Evolutionary conservation across 2,113 vertebrate species (phyloP).

Genomic region (Meleagris gallopavo): DNA sequence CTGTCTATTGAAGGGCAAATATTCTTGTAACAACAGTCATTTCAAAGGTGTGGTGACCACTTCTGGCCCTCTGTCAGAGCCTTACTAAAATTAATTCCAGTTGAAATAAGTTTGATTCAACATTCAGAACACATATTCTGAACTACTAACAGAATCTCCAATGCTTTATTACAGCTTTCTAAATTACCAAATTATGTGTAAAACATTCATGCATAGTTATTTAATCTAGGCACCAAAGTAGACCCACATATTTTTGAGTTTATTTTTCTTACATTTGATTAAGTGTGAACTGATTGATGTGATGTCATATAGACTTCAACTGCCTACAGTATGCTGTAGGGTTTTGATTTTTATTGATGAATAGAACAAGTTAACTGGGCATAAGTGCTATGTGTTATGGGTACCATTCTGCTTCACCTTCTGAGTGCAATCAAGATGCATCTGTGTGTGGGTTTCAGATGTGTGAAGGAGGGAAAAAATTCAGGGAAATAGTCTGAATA

Average conservation of each 20-base stretch:
- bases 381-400: background rate
- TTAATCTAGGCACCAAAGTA: conserved; percentile 59
- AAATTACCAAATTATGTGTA: conserved; percentile 68
- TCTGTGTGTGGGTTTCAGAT: background rate
- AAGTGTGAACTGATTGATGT: conserved; percentile 63
- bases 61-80: background rate
- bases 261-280: conserved; percentile 39
- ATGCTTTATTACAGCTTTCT: conserved; percentile 70
- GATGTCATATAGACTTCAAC: background rate
- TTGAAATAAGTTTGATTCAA: background rate
- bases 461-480: background rate
- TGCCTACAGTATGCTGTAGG: background rate
- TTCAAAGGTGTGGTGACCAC: background rate
- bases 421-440: background rate
- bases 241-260: conserved; percentile 66
- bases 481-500: background rate
- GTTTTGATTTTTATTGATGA: background rate
- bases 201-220: conserved; percentile 67
- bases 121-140: conserved; percentile 46
- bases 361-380: background rate
- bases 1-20: background rate
- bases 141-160: conserved; percentile 56
- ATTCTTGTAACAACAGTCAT: background rate
- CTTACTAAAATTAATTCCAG: conserved; percentile 54
- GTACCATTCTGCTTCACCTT: background rate